Base-by-base conservation (phyloP, 2,888 invertebrate species). In the Drosophila anomelani region DNA sequence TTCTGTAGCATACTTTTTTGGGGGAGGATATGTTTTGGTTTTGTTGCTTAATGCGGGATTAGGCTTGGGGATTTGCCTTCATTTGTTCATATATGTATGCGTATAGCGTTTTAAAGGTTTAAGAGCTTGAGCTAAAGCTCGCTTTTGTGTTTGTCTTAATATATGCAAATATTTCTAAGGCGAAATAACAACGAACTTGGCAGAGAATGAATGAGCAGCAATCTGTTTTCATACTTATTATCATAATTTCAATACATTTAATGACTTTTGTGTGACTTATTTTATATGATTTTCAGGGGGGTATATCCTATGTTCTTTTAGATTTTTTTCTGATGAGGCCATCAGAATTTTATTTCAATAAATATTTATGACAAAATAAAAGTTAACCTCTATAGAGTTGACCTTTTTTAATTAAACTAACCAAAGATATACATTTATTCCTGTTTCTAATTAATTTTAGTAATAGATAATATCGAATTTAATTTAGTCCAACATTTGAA, bases 61-160 rank as follows among this genome's bases (percentile, higher is more conserved):
- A 68, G 41, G 67, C 36, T 5, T 9, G 34, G 66, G 66, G 66
- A 66, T 66, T 66, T 67, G 55, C 26, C 43, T 43, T 67, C 36
- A 68, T 68, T 68, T 68, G 67, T 49, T 39, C 67, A 10, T 66
- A 60, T 54, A 32, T 34, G 23, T 66, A 41, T 32, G 39, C 41
- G 56, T 32, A 66, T 66, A 51, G 13, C 66, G 15, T 67, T 67
- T 68, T 47, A 68, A 66, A 49, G 47, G 67, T 66, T 66, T 66
- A 66, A 44, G 36, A 51, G 64, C 43, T 66, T 53, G n/a, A 20
- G 51, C n/a, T 5, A 62, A 51, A 62, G 62, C 64, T n/a, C 20
- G 62, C 51, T 43, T 43, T 66, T 51, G 62, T 51, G 60, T 41
- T 58, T 46, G 47, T 17, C 47, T 17, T 64, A 64, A 64, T 64